Percentiles rank a stretch among this genome's conserved stretches.
phyloP scores from a whole-genome alignment of 1,140 invertebrate genomes.

The Ceratosolen solmsi region DNA sequence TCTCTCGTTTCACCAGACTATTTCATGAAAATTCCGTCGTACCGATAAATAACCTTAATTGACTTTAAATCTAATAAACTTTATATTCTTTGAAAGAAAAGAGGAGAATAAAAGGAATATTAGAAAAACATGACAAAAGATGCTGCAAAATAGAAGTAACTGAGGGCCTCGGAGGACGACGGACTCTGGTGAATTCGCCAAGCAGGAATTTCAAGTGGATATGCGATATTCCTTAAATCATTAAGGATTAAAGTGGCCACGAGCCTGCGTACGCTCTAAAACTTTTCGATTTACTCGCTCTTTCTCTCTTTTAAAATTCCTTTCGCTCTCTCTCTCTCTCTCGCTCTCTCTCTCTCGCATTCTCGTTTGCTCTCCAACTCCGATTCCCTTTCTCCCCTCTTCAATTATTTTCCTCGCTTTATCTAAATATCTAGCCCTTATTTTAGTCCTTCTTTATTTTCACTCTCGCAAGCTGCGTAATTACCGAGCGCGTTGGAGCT shows the following conservation, averaged over 20 bases:
- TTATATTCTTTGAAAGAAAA: background rate
- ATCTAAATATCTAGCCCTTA: background rate
- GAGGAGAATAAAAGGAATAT: background rate
- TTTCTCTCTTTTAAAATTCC: too few relatives aligned
- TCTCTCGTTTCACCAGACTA: too few relatives aligned
- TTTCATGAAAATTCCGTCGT: slow-evolving; percentile 42
- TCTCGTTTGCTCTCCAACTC: background rate
- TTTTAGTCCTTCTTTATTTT: background rate
- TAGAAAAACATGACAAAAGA: background rate
- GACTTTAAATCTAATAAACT: slow-evolving; percentile 45
- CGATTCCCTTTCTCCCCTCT: background rate
- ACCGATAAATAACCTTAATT: slow-evolving; percentile 51
- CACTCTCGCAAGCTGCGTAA: slow-evolving; percentile 1
- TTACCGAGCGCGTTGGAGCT: too few relatives aligned
- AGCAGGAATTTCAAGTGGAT: slow-evolving; percentile 46
- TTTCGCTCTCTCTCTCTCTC: background rate
- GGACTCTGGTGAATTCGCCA: slow-evolving; percentile 24
- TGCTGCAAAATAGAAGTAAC: slow-evolving; percentile 1
- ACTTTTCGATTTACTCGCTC: slow-evolving; percentile 35
- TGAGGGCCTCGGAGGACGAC: background rate
- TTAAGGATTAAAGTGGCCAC: slow-evolving; percentile 50
- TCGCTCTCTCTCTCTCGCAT: background rate
- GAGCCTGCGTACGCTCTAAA: slow-evolving; percentile 19
- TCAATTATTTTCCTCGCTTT: slow-evolving; percentile 7
- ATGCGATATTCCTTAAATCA: slow-evolving; percentile 51